phyloP scores from a whole-genome alignment of 2,797 vertebrate genomes.

The Sebastes iracundus region DNA sequence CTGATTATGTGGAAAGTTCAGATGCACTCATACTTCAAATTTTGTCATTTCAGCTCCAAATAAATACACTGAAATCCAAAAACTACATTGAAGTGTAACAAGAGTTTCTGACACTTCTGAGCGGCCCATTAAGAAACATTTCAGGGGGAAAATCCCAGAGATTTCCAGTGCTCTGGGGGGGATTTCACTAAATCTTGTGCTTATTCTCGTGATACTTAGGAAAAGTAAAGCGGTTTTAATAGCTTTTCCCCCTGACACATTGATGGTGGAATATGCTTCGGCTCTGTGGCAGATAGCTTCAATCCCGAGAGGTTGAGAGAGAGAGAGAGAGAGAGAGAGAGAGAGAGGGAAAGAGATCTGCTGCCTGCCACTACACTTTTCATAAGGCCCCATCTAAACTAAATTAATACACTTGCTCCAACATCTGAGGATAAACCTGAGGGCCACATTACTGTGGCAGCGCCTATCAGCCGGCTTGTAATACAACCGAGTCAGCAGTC shows the following conservation, averaged over 20 bases:
- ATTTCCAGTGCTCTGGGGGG: slow-evolving; percentile 64
- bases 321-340: slow-evolving; percentile 7
- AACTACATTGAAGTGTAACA: slow-evolving; percentile 54
- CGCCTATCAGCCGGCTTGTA: slow-evolving; percentile 71
- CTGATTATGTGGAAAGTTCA: slow-evolving; percentile 52
- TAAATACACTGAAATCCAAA: slow-evolving; percentile 58
- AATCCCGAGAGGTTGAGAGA: slow-evolving; percentile 61
- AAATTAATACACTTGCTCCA: slow-evolving; percentile 76
- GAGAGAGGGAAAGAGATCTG: slow-evolving; percentile 21
- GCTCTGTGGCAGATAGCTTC: slow-evolving; percentile 68
- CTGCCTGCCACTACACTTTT: slow-evolving; percentile 58
- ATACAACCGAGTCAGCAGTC: slow-evolving; percentile 78
- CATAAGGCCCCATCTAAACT: slow-evolving; percentile 63
- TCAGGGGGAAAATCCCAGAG: slow-evolving; percentile 72
- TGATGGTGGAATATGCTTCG: slow-evolving; percentile 76
- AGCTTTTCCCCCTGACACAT: slow-evolving; percentile 80
- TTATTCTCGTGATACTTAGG: slow-evolving; percentile 82
- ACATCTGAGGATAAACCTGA: slow-evolving; percentile 79
- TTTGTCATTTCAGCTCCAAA: slow-evolving; percentile 68
- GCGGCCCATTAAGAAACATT: slow-evolving; percentile 71
- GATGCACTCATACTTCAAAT: slow-evolving; percentile 34
- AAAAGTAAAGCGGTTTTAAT: slow-evolving; percentile 83
- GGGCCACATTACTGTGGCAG: slow-evolving; percentile 64
- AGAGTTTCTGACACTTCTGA: slow-evolving; percentile 73
- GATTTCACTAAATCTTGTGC: slow-evolving; percentile 83